Base-by-base conservation (phyloP, 2,113 vertebrate genomes). In the Rhinopomastus cyanomelas region DNA sequence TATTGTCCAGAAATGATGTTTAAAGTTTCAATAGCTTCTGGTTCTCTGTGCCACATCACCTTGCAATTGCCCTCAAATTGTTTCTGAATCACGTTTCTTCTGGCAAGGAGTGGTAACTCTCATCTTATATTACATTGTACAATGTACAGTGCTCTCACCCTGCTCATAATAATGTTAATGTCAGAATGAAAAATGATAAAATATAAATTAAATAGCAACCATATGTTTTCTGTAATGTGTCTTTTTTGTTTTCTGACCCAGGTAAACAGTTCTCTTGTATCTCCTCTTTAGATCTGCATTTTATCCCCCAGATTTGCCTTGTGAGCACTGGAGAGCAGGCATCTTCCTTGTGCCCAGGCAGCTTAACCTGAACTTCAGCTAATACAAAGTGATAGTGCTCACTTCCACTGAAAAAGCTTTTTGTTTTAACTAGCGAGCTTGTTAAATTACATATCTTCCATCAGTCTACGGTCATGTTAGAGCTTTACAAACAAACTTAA, bases 171-270 rank as follows among this genome's bases (percentile, higher is more conserved):
- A 94, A 96, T 97, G 96, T 97, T 96, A 96, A 97, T 97, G 98
- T 98, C 98, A 98, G 96, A 98, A 98, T 98, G 98, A 98, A 98
- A 98, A 98, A 98, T 98, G 98, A 98, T 98, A 98, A 98, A 97
- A 96, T 94, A 97, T 97, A 97, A 98, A 98, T 98, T 98, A 98
- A 98, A 98, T 98, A 96, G 97, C 96, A 98, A 98, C 98, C 98
- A 98, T 97, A 98, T 98, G 98, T 97, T 97, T 96, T 96, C 95
- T 87, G 96, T 86, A 96, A 96, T 95, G 90, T 88, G 96, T 97
- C 96, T 82, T 89, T 66, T 66, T 22, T 92, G 89, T 95, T 96
- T 96, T 97, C 91, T 37, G 74, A 90, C 86, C 90, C 93, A 89
- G 92, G 87, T 96, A 97, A 97, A 95, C 94, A 96, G 93, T 94